Evolutionary conservation across 2,888 invertebrate genomes (phyloP), one percentile per base, ranked within the genome.

Genomic region (Diarsia rubi): DNA sequence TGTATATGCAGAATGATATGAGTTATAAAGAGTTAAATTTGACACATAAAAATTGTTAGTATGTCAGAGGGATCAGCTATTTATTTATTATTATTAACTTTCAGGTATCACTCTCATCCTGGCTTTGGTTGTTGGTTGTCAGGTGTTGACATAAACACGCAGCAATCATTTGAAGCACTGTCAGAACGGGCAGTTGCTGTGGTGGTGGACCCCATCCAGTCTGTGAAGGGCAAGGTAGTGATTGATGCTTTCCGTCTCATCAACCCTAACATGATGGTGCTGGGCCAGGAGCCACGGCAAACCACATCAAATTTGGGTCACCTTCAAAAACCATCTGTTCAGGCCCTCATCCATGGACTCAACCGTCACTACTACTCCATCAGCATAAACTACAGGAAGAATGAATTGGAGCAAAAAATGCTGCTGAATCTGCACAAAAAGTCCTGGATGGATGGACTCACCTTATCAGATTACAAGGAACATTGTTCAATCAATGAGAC

Each of bases 121-220:
- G 99, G 99, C 52, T 99, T 99, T 95, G 99, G 99, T 60, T 99
- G 99, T 94, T 99, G 99, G 99, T 97, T 99, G 81, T 99, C 99
- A 19, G 99, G 99, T 62, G 99, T 99, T 19, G 99, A 99, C 94
- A 99, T 99, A 88, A 99, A 99, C 93, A 99, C 99, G 6, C 99
- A 99, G 93, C 99, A 99, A 94, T 99, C 99, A 75, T 99, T 99
- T 94, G 99, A 99, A 95, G 99, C 99, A 0, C 97, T 99, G 11
- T 99, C 99, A 45, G 99, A 99, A 92, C 97, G 99, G 91, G 99
- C 99, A 44, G 99, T 99, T 0, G 99, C 99, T 81, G 99, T 99
- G 60, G 99, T 99, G 3, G 99, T 99, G 45, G 99, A 99, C 96
- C 99, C 99, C 19, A 99, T 99, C 91, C 99, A 99, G 93, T 99